Evolutionary conservation across 1,140 invertebrate species (phyloP).

Genomic region (Eumaeus atala): DNA sequence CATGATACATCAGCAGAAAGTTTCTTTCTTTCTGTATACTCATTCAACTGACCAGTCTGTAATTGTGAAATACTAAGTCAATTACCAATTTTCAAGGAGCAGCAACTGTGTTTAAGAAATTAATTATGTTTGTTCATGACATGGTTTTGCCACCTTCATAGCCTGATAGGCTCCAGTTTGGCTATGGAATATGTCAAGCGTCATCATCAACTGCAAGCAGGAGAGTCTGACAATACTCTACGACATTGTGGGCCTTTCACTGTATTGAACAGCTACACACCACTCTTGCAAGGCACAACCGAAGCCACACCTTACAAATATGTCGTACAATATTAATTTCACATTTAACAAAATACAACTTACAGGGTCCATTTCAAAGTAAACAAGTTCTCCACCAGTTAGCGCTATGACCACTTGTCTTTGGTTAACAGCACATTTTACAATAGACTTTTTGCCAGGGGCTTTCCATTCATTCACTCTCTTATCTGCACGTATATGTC

Average conservation of each 20-base stretch:
- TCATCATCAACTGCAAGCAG: conserved; percentile 48
- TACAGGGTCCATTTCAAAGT: conserved; percentile 99
- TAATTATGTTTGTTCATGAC: conserved; percentile 54
- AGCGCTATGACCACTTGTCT: conserved; percentile 98
- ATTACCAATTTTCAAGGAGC: too few relatives aligned
- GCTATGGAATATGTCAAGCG: conserved; percentile 72
- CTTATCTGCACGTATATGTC: conserved; percentile 97
- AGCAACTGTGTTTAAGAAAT: too few relatives aligned
- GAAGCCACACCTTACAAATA: conserved; percentile 46
- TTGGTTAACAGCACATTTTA: conserved; percentile 98
- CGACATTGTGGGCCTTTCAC: conserved; percentile 65
- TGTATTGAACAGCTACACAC: conserved; percentile 60
- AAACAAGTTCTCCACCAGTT: conserved; percentile 97
- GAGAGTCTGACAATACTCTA: conserved; percentile 49
- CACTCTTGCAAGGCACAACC: conserved; percentile 43
- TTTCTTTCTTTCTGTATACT: conserved; percentile 97
- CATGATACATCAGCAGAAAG: conserved; percentile 98
- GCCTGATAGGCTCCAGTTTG: conserved; percentile 63
- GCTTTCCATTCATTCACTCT: conserved; percentile 99
- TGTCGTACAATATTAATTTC: conserved; percentile 44
- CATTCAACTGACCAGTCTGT: conserved; percentile 97
- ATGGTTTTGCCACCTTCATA: conserved; percentile 71
- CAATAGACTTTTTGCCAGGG: conserved; percentile 96
- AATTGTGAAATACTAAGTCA: conserved; percentile 23
- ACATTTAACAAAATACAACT: conserved; percentile 54